Conservation (phyloP, 2,888 invertebrate species). For the Uropetala carovei region DNA sequence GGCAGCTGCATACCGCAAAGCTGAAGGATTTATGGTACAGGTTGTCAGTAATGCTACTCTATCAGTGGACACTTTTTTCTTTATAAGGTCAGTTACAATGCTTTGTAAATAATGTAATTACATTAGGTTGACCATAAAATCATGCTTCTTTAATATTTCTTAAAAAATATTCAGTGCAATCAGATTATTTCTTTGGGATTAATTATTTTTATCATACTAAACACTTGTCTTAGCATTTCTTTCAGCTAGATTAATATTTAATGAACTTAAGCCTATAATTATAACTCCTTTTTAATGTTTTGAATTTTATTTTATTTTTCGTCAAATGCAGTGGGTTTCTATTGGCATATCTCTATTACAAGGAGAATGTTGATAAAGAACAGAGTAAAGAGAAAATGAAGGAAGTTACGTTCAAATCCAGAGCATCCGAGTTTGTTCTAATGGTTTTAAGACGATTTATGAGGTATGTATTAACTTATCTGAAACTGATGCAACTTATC, state of each 20-base stretch:
- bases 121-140: too few relatives aligned
- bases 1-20: constrained; percentile 72
- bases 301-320: background rate
- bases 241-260: too few relatives aligned
- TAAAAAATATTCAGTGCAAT: too few relatives aligned
- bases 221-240: too few relatives aligned
- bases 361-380: constrained; percentile 66
- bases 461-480: constrained; percentile 71
- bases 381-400: constrained; percentile 67
- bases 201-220: too few relatives aligned
- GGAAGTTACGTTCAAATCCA: constrained; percentile 65
- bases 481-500: background rate
- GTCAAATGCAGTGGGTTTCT: constrained; percentile 71
- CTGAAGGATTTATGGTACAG: constrained; percentile 73
- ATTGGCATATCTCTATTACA: constrained; percentile 71
- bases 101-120: background rate
- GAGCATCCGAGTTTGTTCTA: constrained; percentile 69
- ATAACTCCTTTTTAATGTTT: too few relatives aligned
- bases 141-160: too few relatives aligned
- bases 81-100: constrained; percentile 72
- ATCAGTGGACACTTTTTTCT: constrained; percentile 77
- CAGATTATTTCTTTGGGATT: too few relatives aligned
- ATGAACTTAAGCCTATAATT: too few relatives aligned
- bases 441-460: constrained; percentile 73
- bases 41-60: constrained; percentile 75